Percentiles rank a stretch among this genome's conserved stretches.
Evolutionary conservation across 2,797 vertebrate species (phyloP).

Genomic region (Rhincodon typus): DNA sequence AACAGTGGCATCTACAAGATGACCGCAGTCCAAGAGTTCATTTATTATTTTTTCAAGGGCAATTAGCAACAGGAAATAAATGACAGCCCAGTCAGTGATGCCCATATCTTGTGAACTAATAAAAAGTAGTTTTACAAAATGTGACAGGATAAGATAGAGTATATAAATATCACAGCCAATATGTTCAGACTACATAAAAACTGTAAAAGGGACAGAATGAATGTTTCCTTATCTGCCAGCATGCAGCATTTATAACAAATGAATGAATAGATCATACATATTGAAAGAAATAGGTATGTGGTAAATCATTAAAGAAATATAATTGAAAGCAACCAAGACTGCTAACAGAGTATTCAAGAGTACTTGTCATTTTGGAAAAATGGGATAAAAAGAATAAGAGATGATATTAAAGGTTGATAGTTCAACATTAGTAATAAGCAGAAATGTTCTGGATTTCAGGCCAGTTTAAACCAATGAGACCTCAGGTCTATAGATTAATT

Average conservation of each 20-base stretch:
- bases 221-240: neutral
- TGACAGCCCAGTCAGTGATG: too few species aligned
- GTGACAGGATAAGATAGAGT: neutral
- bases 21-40: too few species aligned
- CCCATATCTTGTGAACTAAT: too few species aligned
- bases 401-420: too few species aligned
- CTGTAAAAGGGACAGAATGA: neutral
- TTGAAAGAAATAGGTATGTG: neutral
- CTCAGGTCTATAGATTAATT: too few species aligned
- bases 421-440: too few species aligned
- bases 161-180: neutral
- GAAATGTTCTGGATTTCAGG: too few species aligned
- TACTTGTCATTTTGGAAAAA: neutral
- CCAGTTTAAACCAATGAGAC: too few species aligned
- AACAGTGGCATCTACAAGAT: too few species aligned
- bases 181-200: neutral
- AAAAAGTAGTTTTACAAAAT: neutral
- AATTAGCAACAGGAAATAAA: too few species aligned
- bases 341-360: neutral
- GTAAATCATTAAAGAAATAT: neutral
- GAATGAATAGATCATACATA: neutral
- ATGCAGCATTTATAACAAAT: neutral
- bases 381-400: neutral
- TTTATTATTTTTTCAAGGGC: too few species aligned
- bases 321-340: neutral